Percentiles rank a stretch among this genome's conserved stretches.
phyloP scores from a whole-genome alignment of 2,113 vertebrate species.

The Paratilapia polleni region DNA sequence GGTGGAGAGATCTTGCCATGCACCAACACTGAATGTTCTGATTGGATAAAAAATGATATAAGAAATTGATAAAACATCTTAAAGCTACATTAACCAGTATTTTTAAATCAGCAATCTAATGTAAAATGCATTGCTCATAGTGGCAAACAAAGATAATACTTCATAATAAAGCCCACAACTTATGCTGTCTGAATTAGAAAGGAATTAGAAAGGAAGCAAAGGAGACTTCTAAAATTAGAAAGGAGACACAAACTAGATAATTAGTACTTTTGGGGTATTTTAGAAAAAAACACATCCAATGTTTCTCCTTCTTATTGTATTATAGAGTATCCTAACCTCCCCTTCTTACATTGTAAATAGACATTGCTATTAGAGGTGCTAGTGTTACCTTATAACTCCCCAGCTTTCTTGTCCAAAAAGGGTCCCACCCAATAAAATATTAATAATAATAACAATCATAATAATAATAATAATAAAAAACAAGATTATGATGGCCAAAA shows the following conservation, averaged over 20 bases:
- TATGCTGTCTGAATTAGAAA: background rate
- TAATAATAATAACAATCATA: too few relatives aligned
- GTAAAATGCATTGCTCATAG: too few relatives aligned
- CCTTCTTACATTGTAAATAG: background rate
- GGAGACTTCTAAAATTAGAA: background rate
- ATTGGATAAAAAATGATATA: conserved; percentile 13
- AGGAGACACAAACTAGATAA: background rate
- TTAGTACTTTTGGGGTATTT: background rate
- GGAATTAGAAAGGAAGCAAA: background rate
- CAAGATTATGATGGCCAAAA: too few relatives aligned
- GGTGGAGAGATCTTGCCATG: conserved; percentile 69
- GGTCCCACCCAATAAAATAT: background rate
- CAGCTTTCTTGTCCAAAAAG: background rate
- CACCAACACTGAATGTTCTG: conserved; percentile 66
- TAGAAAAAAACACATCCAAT: background rate
- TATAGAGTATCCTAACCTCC: background rate
- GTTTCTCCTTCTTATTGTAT: background rate
- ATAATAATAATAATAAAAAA: too few relatives aligned
- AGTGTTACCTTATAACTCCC: background rate
- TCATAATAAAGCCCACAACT: background rate
- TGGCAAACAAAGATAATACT: background rate
- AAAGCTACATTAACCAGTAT: background rate
- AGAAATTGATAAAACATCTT: background rate
- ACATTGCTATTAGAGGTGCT: background rate
- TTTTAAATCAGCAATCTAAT: too few relatives aligned